Evolutionary conservation across 2,888 invertebrate species (phyloP), one percentile per base, ranked within the genome.

Genomic region (Rhopalosiphum nymphaeae): DNA sequence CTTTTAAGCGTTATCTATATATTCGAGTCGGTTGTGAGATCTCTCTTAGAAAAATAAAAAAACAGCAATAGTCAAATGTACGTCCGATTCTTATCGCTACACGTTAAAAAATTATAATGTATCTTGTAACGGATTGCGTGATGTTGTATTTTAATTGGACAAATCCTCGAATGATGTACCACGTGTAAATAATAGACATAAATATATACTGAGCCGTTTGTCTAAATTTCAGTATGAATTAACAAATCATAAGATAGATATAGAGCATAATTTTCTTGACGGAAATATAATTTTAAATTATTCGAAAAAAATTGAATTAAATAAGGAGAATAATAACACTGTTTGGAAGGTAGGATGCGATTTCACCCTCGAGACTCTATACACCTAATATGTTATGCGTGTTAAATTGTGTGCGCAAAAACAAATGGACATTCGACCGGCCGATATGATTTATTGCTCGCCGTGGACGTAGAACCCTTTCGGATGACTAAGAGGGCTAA

Each of bases 391-490:
- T 36, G 78, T 78, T 78, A 36, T 36, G 21, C 36, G 36, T 78
- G 36, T 78, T 78, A 78, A 78, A 78, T 78, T 78, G 78, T 44
- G 29, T 13, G 36, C 29, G 42, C 89, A 9, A 57, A 89, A 89
- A 89, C 89, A 44, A 89, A 42, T 57, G 57, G 44, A 57, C 89
- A 29, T 16, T 21, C 21, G 36, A 21, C 36, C 36, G 36, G 36
- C 56, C 21, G 29, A 46, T 91, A 89, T 93, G 89, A 93, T 89
- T 93, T 89, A 93, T 90, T 57, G 89, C 16, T 49, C 21, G 29
- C 44, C 84, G 44, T 29, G 29, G 53, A 78, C 25, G 56, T n/a
- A 16, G 57, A 93, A 93, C 93, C 93, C 93, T 93, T 93, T 89
- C 49, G 61, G 9, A 16, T 42, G 89, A 61, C 49, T 42, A 46